Percentiles rank a stretch among this genome's conserved stretches.
Conservation (phyloP, 2,797 vertebrate genomes). For the Echiichthys vipera region DNA sequence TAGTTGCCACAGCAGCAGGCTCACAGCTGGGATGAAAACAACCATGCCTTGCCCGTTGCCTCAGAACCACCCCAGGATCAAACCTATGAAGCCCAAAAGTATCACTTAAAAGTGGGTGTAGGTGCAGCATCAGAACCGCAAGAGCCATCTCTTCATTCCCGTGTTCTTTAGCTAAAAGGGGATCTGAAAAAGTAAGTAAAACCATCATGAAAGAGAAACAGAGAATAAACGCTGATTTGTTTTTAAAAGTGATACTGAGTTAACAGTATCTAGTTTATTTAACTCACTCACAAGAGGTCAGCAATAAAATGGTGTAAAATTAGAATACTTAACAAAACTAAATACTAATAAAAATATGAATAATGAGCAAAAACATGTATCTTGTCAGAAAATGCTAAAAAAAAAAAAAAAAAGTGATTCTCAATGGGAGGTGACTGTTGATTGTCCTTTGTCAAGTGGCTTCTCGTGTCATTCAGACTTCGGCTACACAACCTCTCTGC, state of each 20-base stretch:
- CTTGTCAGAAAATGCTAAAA: conserved; percentile 8
- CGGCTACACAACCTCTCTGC: conserved; percentile 32
- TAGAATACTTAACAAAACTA: conserved; percentile 35
- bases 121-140: conserved; percentile 36
- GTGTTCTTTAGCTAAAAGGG: background rate
- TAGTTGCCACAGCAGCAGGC: conserved; percentile 51
- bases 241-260: conserved; percentile 33
- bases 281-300: conserved; percentile 43
- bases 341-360: conserved; percentile 37
- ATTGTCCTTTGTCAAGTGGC: conserved; percentile 44
- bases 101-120: conserved; percentile 42
- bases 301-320: conserved; percentile 26
- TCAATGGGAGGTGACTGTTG: conserved; percentile 54
- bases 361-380: conserved; percentile 40
- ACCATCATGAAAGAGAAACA: conserved; percentile 1
- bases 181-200: conserved; percentile 2
- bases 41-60: conserved; percentile 6
- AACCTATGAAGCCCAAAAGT: conserved; percentile 30
- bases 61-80: conserved; percentile 46
- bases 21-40: conserved; percentile 61
- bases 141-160: background rate
- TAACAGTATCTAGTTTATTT: conserved; percentile 65
- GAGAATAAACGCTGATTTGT: background rate
- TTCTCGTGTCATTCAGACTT: conserved; percentile 29
- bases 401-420: conserved; percentile 31